phyloP scores from a whole-genome alignment of 2,888 invertebrate species.

The Notocelia uddmanniana region DNA sequence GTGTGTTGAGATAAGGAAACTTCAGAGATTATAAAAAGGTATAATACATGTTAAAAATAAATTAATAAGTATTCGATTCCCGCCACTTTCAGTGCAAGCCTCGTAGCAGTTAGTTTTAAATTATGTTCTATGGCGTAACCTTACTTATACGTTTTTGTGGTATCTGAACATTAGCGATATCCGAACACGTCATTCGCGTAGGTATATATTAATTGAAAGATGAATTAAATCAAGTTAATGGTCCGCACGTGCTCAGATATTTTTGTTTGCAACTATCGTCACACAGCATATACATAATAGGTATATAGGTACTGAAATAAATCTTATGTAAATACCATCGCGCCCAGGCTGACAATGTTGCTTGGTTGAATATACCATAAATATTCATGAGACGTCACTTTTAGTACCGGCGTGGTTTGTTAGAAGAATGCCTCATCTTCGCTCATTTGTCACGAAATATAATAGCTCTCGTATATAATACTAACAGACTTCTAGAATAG shows the following conservation, averaged over 20 bases:
- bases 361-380: slow-evolving; percentile 43
- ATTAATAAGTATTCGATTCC: no score
- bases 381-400: slow-evolving; percentile 43
- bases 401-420: slow-evolving; percentile 40
- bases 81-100: no score
- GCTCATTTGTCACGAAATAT: slow-evolving; percentile 39
- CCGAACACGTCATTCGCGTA: not conserved
- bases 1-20: no score
- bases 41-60: no score
- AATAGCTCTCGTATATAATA: slow-evolving; percentile 22
- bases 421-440: slow-evolving; percentile 41
- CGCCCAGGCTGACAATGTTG: slow-evolving; percentile 39
- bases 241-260: not conserved
- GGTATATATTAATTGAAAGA: not conserved
- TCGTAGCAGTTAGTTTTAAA: not conserved
- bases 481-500: slow-evolving; percentile 15
- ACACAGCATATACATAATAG: slow-evolving; percentile 9
- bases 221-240: not conserved
- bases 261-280: not conserved
- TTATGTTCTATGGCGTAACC: not conserved
- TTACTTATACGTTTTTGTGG: not conserved
- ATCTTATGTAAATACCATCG: slow-evolving; percentile 40
- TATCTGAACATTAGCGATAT: not conserved
- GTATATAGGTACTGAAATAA: slow-evolving; percentile 19
- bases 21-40: no score